These are phyloP conservation scores for Cylloceria caligata DNA, from an alignment of 2,888 invertebrate genomes.

Conservation along the genomic window DNA sequence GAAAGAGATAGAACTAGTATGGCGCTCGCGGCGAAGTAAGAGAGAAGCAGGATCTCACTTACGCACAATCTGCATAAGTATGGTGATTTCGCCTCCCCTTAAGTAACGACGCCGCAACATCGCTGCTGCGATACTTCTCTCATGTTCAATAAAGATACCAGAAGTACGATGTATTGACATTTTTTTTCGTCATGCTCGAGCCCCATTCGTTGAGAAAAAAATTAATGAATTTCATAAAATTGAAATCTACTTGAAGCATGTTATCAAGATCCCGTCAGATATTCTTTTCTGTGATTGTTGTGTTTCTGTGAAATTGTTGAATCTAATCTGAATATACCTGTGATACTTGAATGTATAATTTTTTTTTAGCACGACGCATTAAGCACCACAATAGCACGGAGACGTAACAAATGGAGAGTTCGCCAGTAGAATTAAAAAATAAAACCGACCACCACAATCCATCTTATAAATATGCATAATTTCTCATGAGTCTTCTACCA, in stretches of 20 bases:
- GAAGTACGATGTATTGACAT: neutral
- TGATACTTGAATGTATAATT: neutral
- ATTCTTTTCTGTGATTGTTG: no score
- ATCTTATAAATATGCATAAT: slow-evolving; percentile 65
- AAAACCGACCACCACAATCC: slow-evolving; percentile 39
- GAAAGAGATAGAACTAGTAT: no score
- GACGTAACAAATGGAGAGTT: slow-evolving; percentile 19
- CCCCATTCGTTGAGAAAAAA: neutral
- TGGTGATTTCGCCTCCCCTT: no score
- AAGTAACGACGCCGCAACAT: neutral
- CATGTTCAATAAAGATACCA: neutral
- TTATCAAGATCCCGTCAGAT: no score
- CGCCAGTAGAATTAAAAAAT: slow-evolving; percentile 57
- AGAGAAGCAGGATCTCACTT: no score
- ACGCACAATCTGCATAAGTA: no score
- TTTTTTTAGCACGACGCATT: neutral
- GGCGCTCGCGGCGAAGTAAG: no score
- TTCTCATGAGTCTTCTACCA: slow-evolving; percentile 55
- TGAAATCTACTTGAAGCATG: neutral
- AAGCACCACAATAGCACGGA: neutral
- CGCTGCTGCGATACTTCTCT: neutral
- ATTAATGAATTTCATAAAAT: neutral
- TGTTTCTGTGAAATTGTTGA: neutral
- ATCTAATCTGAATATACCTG: neutral
- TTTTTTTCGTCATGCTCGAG: neutral